Evolutionary conservation across 92 coral and sea anemone genomes (phyloP), one percentile per base, ranked within the genome.

Genomic region (Umimayanthus chanpuru): DNA sequence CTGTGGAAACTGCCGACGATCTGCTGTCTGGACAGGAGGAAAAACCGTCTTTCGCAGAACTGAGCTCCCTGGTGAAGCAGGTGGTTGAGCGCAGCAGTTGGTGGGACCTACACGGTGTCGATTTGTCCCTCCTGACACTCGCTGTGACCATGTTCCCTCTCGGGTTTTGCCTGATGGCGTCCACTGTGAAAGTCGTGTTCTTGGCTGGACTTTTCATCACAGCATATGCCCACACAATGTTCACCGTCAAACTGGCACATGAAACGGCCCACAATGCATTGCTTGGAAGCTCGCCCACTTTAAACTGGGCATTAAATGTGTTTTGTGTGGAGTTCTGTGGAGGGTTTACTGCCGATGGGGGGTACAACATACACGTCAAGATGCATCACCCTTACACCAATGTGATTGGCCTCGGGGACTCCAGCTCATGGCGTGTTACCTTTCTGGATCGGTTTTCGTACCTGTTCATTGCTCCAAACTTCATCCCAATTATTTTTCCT

Each of bases 81-180:
- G 92, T 91, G 14, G 86, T 94, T 11, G 90, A 80, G 18, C 53
- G 78, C 9, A 89, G 90, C 67, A 86, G 93, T 18, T 94, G 98
- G 96, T 94, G 98, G 98, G 98, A 94, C 26, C 91, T 91, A 14
- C 89, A 94, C 81, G 98, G 98, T 55, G 68, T 91, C 61, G 98
- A 94, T 76, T 79, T 94, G 50, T 80, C 94, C 1, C 81, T 94
- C 23, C 81, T 90, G 85, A 77, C 43, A 4, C 67, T 41, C 16
- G 88, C 89, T 20, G 9, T 93, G 15, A 84, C 93, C 6, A 16
- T 88, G 38, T 89, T 93, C 39, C 98, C 98, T 9, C 55, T 89
- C 16, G 94, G 96, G 23, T 86, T 68, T 79, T 71, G 84, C 53
- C 88, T 94, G 28, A 44, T 94, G 71, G 84, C 92, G 26, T 91